These are phyloP conservation scores for Alosa alosa DNA, from an alignment of 2,113 vertebrate genomes.

Conservation along the genomic window DNA sequence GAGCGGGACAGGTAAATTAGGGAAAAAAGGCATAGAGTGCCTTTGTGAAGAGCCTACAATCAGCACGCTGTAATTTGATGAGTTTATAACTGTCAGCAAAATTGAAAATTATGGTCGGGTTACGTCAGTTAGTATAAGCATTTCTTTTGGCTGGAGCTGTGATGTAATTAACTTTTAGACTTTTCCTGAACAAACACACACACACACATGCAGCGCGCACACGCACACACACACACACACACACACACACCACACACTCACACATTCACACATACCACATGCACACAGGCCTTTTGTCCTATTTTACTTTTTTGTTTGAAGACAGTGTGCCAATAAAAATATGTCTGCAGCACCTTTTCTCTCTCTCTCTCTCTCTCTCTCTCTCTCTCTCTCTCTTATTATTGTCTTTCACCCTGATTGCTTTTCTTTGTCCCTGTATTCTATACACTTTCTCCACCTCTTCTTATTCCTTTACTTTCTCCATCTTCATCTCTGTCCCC, in stretches of 20 bases:
- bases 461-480: constrained; percentile 12
- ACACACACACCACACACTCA: neutral
- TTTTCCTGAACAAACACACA: constrained; percentile 34
- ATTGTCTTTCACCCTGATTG: neutral
- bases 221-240: neutral
- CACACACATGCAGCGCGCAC: neutral
- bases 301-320: constrained; percentile 39
- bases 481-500: constrained; percentile 36
- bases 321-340: constrained; percentile 65
- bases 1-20: constrained; percentile 21
- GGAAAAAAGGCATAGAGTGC: constrained; percentile 27
- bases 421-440: neutral
- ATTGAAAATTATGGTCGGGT: constrained; percentile 45
- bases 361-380: constrained; percentile 9
- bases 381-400: neutral
- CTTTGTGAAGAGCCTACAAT: constrained; percentile 24
- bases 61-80: constrained; percentile 34
- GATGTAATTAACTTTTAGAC: constrained; percentile 70
- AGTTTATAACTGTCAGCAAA: constrained; percentile 54
- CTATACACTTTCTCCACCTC: neutral
- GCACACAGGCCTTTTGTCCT: neutral
- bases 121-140: constrained; percentile 58
- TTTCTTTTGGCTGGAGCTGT: constrained; percentile 66
- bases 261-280: neutral
- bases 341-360: constrained; percentile 47